Percentiles rank a stretch among this genome's conserved stretches.
Conservation (phyloP, 2,797 vertebrate species). For the Onychomys leucogaster region DNA sequence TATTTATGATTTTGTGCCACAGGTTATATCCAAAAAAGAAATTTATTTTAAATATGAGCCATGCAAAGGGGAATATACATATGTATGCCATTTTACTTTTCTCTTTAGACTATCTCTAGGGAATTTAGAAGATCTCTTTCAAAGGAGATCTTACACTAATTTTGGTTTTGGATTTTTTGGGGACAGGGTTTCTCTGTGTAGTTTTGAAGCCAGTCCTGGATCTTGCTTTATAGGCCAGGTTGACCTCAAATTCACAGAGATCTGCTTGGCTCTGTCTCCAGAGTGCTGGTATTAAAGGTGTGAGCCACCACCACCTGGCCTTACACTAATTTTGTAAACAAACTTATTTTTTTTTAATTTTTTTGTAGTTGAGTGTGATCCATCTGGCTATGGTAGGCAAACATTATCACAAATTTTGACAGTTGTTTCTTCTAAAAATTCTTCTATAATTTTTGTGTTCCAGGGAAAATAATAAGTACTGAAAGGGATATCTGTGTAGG, state of each 20-base stretch:
- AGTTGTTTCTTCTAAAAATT: constrained; percentile 17
- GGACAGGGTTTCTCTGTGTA: no score
- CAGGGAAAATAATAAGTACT: constrained; percentile 15
- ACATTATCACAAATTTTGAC: constrained; percentile 3
- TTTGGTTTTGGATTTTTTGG: background rate
- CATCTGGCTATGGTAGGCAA: background rate
- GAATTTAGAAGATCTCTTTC: constrained; percentile 21
- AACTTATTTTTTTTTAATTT: constrained; percentile 30
- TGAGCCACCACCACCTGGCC: no score
- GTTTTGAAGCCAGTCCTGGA: no score
- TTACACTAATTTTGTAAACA: constrained; percentile 41
- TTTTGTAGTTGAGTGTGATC: background rate
- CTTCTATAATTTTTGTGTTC: constrained; percentile 30
- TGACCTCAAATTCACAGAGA: no score
- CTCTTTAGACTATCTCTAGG: background rate
- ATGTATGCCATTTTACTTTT: background rate
- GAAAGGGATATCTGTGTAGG: background rate
- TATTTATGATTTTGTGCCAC: constrained; percentile 35
- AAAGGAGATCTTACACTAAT: background rate
- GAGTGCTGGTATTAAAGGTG: no score
- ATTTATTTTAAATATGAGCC: constrained; percentile 55
- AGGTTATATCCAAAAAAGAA: constrained; percentile 37
- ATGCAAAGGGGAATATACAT: constrained; percentile 36
- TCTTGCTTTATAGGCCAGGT: no score
- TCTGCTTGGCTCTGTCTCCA: no score